A percentile compares a stretch with the other conserved stretches of the same genome.
phyloP scores from a whole-genome alignment of 1,140 invertebrate genomes.

The Heliconius nattereri region DNA sequence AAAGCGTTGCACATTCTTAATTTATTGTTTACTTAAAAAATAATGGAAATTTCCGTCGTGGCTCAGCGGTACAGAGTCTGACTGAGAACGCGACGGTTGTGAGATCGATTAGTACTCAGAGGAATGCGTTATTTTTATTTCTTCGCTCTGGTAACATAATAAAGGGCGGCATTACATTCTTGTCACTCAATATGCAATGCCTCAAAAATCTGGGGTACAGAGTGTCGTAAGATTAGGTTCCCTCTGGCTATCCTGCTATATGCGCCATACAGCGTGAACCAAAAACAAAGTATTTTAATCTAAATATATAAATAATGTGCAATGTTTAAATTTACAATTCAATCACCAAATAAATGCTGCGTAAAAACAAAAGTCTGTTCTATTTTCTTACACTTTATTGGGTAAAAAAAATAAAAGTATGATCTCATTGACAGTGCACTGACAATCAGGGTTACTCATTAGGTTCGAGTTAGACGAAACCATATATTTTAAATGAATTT shows the following conservation, averaged over 20 bases:
- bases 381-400: constrained; percentile 63
- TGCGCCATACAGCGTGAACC: no score
- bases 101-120: no score
- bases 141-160: no score
- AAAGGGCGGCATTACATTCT: no score
- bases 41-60: no score
- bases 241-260: no score
- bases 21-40: not conserved
- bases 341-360: constrained; percentile 37
- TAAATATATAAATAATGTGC: constrained; percentile 33
- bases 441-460: constrained; percentile 66
- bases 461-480: constrained; percentile 29
- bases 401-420: constrained; percentile 46
- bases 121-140: no score
- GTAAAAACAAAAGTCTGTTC: constrained; percentile 36
- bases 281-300: not conserved
- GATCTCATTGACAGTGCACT: constrained; percentile 67
- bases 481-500: constrained; percentile 17
- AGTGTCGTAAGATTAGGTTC: no score
- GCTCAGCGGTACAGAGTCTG: no score
- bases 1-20: constrained; percentile 37
- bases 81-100: no score
- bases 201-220: no score
- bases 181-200: no score
- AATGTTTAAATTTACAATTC: constrained; percentile 29